Base-by-base conservation (phyloP, 2,797 vertebrate species). In the Sebastiscus tertius region DNA sequence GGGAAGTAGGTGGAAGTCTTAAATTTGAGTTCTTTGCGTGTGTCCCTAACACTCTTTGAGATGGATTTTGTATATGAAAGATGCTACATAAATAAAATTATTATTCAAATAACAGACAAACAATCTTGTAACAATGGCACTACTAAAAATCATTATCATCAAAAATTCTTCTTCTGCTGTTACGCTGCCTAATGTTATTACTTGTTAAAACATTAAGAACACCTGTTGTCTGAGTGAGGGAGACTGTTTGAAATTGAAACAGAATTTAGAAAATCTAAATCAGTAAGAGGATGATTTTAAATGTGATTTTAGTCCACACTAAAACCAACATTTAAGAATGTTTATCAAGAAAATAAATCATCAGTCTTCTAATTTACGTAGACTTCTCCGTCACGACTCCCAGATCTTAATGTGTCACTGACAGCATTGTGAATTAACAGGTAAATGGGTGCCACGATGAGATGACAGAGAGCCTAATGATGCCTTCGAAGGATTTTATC, bases 401-500 rank as follows among this genome's bases (percentile, higher is more conserved):
- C 24, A 24, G n/a, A 78, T 33, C 52, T 54, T 86, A 14, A 54
- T 66, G 42, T 88, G 77, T 84, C 68, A 89, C 83, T 80, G 77
- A 88, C 70, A 81, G 42, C 72, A 13, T 90, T 95, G 88, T 96
- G 82, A 95, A 89, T 95, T 91, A 88, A 95, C 96, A 99, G 98
- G 97, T 97, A 86, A 97, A 98, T 93, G 97, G 96, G 91, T 97
- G 96, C 97, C 93, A 83, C 22, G 93, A 95, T 82, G 94, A 95
- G 95, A 94, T 93, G 95, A 89, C 94, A 87, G 92, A 94, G 84
- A 94, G 85, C 93, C 88, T 95, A 93, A 88, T 89, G 93, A 93
- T 93, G 83, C 81, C 96, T 87, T 79, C 95, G 88, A 87, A 95
- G 91, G 92, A 95, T 79, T 94, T 96, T 89, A 91, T 95, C 89